Percentiles rank a stretch among this genome's conserved stretches.
Evolutionary conservation across 92 coral and sea anemone genomes (phyloP).

Genomic region (Umimayanthus chanpuru): DNA sequence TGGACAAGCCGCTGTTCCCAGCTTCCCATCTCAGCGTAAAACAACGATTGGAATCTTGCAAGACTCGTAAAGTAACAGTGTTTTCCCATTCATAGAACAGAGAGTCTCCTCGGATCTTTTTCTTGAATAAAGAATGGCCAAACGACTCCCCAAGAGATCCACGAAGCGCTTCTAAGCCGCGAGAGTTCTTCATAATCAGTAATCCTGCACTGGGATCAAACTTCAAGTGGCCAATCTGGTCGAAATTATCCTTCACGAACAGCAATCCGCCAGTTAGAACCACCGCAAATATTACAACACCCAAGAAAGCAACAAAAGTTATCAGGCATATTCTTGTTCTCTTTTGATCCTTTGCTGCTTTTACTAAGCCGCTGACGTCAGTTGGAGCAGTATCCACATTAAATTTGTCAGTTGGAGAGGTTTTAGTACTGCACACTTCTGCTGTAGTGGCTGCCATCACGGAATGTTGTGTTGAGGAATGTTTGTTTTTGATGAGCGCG

Average conservation of each 20-base stretch:
- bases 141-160: conserved; percentile 65
- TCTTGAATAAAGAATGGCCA: conserved; percentile 47
- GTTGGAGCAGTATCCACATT: not conserved
- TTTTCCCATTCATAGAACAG: conserved; percentile 71
- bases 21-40: conserved; percentile 62
- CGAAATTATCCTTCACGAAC: conserved; percentile 18
- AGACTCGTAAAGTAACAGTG: conserved; percentile 45
- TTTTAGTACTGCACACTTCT: not conserved
- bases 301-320: conserved; percentile 53
- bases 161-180: conserved; percentile 52
- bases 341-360: conserved; percentile 40
- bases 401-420: not conserved
- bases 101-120: conserved; percentile 33
- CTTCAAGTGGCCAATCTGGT: conserved; percentile 55
- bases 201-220: conserved; percentile 58
- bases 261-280: conserved; percentile 36
- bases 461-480: not conserved
- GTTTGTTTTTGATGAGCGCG: not conserved
- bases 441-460: not conserved
- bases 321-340: conserved; percentile 31
- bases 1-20: conserved; percentile 51
- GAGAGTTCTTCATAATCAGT: conserved; percentile 56
- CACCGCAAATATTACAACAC: conserved; percentile 44
- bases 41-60: conserved; percentile 57
- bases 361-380: conserved; percentile 29